phyloP scores from a whole-genome alignment of 2,797 vertebrate species.

The Lacerta bilineata region DNA sequence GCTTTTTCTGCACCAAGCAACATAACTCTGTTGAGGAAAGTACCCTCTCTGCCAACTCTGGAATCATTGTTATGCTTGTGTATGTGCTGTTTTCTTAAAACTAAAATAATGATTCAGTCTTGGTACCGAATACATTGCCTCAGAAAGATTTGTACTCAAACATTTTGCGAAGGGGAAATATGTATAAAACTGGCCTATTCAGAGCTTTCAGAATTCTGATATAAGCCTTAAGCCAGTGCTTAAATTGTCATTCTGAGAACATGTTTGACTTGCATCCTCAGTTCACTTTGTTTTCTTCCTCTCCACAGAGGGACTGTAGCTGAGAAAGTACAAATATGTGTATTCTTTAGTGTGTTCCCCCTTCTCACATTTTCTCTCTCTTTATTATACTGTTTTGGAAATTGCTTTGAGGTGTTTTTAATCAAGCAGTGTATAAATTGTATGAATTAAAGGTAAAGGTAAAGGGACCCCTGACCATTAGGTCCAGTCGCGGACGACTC shows the following conservation, averaged over 20 bases:
- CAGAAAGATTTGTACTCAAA: neutral
- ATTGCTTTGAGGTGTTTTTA: too few relatives aligned
- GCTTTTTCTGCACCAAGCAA: conserved; percentile 43
- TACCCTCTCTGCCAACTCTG: conserved; percentile 29
- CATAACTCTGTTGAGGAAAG: conserved; percentile 38
- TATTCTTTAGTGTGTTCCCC: neutral
- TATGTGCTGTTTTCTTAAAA: conserved; percentile 3
- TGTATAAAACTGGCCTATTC: neutral
- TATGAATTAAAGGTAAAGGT: too few relatives aligned
- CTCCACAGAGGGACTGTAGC: neutral
- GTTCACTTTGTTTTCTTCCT: neutral
- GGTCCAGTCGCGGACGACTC: too few relatives aligned
- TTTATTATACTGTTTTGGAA: too few relatives aligned
- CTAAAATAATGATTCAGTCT: conserved; percentile 41
- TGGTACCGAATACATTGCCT: neutral
- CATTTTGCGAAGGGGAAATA: neutral
- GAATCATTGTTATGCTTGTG: conserved; percentile 38
- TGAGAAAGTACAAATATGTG: neutral
- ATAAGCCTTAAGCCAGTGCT: neutral
- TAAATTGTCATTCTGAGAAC: neutral
- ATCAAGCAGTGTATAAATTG: too few relatives aligned
- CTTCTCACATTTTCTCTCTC: too few relatives aligned
- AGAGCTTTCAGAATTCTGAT: neutral
- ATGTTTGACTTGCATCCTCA: neutral
- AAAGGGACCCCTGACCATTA: too few relatives aligned